Evolutionary conservation across 2,113 vertebrate species (phyloP).

Genomic region (Rhinoptilus africanus): DNA sequence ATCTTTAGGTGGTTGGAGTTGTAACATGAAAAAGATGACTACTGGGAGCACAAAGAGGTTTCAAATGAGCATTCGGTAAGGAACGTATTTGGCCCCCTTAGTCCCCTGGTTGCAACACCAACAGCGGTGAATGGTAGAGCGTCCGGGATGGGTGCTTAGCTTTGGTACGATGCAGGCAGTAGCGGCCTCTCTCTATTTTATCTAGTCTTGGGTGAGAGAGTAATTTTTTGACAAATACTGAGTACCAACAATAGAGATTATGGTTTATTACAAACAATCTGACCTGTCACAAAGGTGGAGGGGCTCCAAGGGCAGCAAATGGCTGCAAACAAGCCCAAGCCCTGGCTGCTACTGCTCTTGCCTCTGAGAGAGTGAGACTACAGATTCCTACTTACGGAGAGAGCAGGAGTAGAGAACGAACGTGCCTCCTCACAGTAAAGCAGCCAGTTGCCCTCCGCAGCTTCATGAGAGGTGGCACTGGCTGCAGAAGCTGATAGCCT

Average conservation of each 20-base stretch:
- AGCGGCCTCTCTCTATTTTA: neutral
- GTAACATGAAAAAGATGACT: neutral
- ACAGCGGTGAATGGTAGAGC: neutral
- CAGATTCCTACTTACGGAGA: neutral
- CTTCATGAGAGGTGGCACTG: neutral
- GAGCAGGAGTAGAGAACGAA: neutral
- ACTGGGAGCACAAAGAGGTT: neutral
- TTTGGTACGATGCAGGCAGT: neutral
- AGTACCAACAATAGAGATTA: neutral
- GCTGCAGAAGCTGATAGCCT: neutral
- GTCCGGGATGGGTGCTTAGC: neutral
- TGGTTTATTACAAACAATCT: neutral
- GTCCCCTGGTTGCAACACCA: neutral
- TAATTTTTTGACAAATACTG: neutral
- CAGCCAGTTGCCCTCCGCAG: neutral
- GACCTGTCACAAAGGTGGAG: neutral
- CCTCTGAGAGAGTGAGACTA: neutral
- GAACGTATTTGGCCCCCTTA: neutral
- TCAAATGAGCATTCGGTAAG: neutral
- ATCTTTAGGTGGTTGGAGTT: neutral
- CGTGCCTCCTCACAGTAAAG: neutral
- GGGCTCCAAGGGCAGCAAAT: neutral
- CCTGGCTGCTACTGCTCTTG: neutral
- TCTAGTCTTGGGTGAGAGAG: neutral
- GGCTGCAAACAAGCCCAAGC: neutral